Evolutionary conservation across 2,888 invertebrate genomes (phyloP).

Genomic region (Timandra comae): DNA sequence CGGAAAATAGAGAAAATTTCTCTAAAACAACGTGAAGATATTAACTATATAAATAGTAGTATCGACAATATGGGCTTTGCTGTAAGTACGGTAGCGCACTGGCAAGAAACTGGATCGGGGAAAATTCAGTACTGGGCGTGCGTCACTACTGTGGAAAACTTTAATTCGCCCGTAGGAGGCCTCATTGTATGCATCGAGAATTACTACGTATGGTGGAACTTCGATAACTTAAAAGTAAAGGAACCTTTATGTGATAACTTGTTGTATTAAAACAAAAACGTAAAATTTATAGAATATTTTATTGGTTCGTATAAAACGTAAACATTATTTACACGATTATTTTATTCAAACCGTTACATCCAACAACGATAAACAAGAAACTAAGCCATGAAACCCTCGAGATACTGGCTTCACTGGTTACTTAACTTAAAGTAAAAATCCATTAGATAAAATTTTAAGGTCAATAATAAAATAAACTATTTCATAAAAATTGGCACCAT

Average conservation of each 20-base stretch:
- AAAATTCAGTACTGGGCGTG: slow-evolving; percentile 43
- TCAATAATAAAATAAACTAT: slow-evolving; percentile 10
- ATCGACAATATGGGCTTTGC: slow-evolving; percentile 41
- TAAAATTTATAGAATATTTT: slow-evolving; percentile 5
- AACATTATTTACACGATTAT: slow-evolving; percentile 61
- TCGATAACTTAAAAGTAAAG: slow-evolving; percentile 48
- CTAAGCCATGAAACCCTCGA: slow-evolving; percentile 30
- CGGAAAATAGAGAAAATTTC: slow-evolving; percentile 48
- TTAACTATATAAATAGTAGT: slow-evolving; percentile 35
- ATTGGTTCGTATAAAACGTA: slow-evolving; percentile 60
- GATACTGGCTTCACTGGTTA: slow-evolving; percentile 41
- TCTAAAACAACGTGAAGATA: slow-evolving; percentile 31
- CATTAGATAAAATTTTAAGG: slow-evolving; percentile 12
- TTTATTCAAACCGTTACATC: slow-evolving; percentile 32
- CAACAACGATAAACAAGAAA: slow-evolving; percentile 29
- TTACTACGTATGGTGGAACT: slow-evolving; percentile 42
- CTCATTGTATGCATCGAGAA: slow-evolving; percentile 41
- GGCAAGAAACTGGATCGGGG: slow-evolving; percentile 34
- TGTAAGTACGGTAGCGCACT: slow-evolving; percentile 42
- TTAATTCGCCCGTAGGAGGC: neutral
- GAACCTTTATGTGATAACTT: slow-evolving; percentile 40
- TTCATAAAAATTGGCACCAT: slow-evolving; percentile 41
- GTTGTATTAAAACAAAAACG: slow-evolving; percentile 4
- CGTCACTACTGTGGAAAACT: slow-evolving; percentile 30
- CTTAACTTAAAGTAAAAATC: slow-evolving; percentile 19